These are phyloP conservation scores for Scophthalmus maximus DNA, from an alignment of 2,113 vertebrate species.

Conservation along the genomic window DNA sequence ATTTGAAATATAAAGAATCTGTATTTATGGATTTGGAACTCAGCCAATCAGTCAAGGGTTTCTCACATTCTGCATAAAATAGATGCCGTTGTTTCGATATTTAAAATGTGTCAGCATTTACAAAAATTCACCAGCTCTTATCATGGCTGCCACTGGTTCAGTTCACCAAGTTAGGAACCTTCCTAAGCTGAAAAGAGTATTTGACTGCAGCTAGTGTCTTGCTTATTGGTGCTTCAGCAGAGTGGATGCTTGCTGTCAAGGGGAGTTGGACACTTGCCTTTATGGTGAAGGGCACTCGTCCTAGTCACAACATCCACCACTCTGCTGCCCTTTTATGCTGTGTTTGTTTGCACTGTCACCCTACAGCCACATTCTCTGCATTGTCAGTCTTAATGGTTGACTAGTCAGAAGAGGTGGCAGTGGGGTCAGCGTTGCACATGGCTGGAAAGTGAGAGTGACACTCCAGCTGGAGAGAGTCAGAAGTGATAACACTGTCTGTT, in stretches of 20 bases:
- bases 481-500: conserved; percentile 22
- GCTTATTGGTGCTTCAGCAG: neutral
- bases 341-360: conserved; percentile 55
- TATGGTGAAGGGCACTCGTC: neutral
- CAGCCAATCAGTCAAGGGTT: too few species aligned
- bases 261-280: conserved; percentile 9
- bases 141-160: neutral
- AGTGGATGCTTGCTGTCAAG: neutral
- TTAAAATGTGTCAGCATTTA: too few species aligned
- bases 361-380: conserved; percentile 26
- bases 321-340: conserved; percentile 8
- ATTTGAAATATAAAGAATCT: too few species aligned
- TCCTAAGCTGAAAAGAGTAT: neutral
- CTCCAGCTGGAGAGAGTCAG: conserved; percentile 34
- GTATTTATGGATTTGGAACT: too few species aligned
- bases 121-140: too few species aligned
- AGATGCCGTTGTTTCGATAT: too few species aligned
- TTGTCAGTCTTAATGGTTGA: conserved; percentile 23
- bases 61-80: too few species aligned
- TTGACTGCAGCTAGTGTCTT: neutral
- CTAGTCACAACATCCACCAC: conserved; percentile 5
- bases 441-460: conserved; percentile 51
- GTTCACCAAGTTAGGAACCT: neutral
- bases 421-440: conserved; percentile 34
- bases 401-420: conserved; percentile 20